Evolutionary conservation across 2,113 vertebrate genomes (phyloP), one percentile per base, ranked within the genome.

Genomic region (Embiotoca jacksoni): DNA sequence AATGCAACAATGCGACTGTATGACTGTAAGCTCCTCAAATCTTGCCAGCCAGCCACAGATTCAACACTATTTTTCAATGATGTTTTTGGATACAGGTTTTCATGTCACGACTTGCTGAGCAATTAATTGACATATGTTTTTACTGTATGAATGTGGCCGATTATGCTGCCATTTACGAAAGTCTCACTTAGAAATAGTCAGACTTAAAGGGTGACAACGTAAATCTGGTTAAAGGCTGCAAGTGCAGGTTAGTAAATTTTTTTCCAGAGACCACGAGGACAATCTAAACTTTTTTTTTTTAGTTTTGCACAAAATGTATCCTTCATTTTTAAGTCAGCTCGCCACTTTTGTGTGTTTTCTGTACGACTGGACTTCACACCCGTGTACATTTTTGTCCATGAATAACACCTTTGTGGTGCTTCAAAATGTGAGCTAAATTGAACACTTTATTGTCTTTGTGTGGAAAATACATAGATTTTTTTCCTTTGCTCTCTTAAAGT

Each of bases 371-470:
- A 81, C 73, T 67, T 58, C 1, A 68, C 2, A 59, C 56, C n/a
- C 2, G 13, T 69, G 60, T 78, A 33, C 23, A 23, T 63, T 66
- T 71, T 62, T 67, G 56, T 79, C 71, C 35, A 80, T 66, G 81
- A 81, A 44, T 83, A 74, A 83, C 60, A 73, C 6, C 55, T 72
- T 57, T 87, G 85, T 89, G 91, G 90, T 92, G 92, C 90, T 91
- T 73, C 56, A 80, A 80, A 87, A 81, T 74, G 71, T 76, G 84
- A 86, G 64, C 61, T 84, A 91, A 91, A 85, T 83, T 86, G 53
- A 91, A 88, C 75, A 85, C 59, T 84, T 82, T 81, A 65, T 50
- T 67, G 62, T 85, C 14, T 68, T 54, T 46, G 56, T 61, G 71
- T 78, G 55, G 55, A 84, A 82, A 82, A 89, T 80, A 73, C 73